These are phyloP conservation scores for Diaphora mendica DNA, from an alignment of 2,888 invertebrate species.

Conservation along the genomic window DNA sequence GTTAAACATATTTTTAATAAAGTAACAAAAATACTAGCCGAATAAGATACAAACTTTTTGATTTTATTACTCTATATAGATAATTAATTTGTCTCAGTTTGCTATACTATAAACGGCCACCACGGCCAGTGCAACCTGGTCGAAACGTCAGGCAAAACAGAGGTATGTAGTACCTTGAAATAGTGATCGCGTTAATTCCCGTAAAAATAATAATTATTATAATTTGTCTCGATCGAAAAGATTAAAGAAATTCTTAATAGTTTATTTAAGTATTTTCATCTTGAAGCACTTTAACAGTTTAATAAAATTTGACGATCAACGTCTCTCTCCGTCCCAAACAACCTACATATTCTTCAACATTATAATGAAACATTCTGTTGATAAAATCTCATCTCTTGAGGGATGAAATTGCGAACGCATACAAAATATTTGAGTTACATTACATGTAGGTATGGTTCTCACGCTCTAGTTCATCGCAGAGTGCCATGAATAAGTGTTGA, in stretches of 20 bases:
- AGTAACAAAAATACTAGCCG: not conserved
- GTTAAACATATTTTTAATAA: not conserved
- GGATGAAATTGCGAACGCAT: not conserved
- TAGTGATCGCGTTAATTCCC: too few relatives aligned
- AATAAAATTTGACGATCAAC: not conserved
- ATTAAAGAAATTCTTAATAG: not conserved
- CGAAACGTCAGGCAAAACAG: too few relatives aligned
- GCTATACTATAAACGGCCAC: too few relatives aligned
- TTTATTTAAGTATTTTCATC: not conserved
- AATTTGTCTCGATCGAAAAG: not conserved
- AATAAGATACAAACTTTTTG: not conserved
- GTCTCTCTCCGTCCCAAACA: not conserved
- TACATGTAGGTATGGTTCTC: not conserved
- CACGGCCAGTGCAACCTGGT: too few relatives aligned
- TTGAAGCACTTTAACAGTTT: not conserved
- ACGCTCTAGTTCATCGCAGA: not conserved
- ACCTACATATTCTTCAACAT: not conserved
- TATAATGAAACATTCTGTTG: not conserved
- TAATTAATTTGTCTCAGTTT: too few relatives aligned
- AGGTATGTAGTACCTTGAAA: too few relatives aligned
- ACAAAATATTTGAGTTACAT: not conserved
- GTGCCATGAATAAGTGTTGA: not conserved
- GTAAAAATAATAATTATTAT: too few relatives aligned
- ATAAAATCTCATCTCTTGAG: not conserved
- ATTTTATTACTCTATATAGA: not conserved